Evolutionary conservation across 2,113 vertebrate species (phyloP).

Genomic region (Amazona vittata): DNA sequence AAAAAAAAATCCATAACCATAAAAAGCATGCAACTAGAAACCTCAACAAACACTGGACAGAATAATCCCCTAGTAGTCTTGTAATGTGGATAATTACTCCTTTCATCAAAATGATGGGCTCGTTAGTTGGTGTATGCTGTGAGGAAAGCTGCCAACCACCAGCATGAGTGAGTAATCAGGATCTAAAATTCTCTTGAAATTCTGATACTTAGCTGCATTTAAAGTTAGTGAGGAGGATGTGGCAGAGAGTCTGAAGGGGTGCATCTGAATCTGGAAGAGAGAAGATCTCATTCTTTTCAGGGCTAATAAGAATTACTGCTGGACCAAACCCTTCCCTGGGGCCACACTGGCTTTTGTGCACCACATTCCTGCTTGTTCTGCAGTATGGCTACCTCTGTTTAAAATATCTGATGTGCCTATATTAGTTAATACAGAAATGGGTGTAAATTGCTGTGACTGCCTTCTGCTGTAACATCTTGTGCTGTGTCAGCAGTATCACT

Average conservation of each 20-base stretch:
- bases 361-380: neutral
- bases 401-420: neutral
- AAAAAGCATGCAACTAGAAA: neutral
- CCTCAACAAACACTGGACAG: neutral
- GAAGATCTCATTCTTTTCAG: neutral
- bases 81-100: neutral
- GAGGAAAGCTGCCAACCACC: neutral
- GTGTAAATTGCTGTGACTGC: neutral
- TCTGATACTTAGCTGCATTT: neutral
- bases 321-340: neutral
- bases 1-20: rapidly evolving
- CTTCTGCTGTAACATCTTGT: neutral
- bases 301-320: neutral
- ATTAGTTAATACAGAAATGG: neutral
- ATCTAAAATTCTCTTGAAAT: neutral
- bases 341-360: rapidly evolving
- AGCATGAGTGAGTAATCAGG: neutral
- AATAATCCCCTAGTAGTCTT: neutral
- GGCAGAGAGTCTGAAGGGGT: neutral
- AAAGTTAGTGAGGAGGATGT: neutral
- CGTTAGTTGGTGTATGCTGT: rapidly evolving
- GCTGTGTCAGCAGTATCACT: neutral
- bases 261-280: neutral
- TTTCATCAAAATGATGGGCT: neutral
- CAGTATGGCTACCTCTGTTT: neutral